Evolutionary conservation across 2,888 invertebrate species (phyloP).

Genomic region (Caenorhabditis sp.): DNA sequence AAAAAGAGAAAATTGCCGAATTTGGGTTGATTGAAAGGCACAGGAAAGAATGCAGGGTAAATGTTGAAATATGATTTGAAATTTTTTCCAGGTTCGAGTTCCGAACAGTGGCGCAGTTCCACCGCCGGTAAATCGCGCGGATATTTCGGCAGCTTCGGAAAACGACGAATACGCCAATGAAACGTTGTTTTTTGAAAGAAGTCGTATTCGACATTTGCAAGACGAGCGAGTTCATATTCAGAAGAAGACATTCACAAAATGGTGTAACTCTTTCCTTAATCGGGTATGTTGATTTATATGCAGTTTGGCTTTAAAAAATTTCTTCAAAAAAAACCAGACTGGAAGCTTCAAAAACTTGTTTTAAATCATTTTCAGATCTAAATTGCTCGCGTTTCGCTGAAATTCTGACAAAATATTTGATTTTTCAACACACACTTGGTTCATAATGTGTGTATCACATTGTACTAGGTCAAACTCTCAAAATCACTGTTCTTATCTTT

Average conservation of each 20-base stretch:
- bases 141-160: constrained; percentile 16
- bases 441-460: too few relatives aligned
- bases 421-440: too few relatives aligned
- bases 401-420: too few relatives aligned
- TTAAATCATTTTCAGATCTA: too few relatives aligned
- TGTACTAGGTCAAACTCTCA: too few relatives aligned
- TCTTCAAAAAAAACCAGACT: too few relatives aligned
- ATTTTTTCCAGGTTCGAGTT: constrained; percentile 45
- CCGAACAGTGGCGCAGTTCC: constrained; percentile 36
- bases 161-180: constrained; percentile 63
- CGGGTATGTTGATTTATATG: constrained; percentile 79
- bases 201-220: constrained; percentile 73
- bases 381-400: too few relatives aligned
- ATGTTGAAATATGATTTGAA: too few relatives aligned
- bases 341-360: too few relatives aligned
- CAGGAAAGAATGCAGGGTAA: background rate
- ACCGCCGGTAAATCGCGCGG: constrained; percentile 44
- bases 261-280: constrained; percentile 95
- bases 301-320: too few relatives aligned
- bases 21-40: background rate
- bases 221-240: constrained; percentile 97
- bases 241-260: constrained; percentile 99
- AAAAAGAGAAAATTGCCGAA: background rate
- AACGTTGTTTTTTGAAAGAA: constrained; percentile 67
- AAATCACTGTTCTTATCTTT: too few relatives aligned